Percentiles rank a stretch among this genome's conserved stretches.
Evolutionary conservation across 2,888 invertebrate species (phyloP).

Genomic region (Lissocephala sabroskyi): DNA sequence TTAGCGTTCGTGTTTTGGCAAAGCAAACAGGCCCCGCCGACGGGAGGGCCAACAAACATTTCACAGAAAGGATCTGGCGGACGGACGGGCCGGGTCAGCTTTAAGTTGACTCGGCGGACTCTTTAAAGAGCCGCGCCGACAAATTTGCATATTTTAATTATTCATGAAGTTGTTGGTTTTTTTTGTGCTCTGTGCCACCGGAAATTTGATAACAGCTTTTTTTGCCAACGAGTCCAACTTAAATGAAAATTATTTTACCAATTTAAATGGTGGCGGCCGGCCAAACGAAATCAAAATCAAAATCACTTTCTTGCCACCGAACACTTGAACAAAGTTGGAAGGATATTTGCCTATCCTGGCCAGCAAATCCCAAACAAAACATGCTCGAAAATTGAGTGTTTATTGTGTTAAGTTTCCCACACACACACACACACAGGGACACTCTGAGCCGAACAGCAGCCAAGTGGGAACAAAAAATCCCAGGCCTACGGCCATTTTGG

Average conservation of each 20-base stretch:
- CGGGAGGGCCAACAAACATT: conserved; percentile 10
- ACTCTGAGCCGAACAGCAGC: conserved; percentile 11
- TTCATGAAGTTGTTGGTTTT: conserved; percentile 42
- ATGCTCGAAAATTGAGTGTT: conserved; percentile 62
- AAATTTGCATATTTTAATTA: conserved; percentile 60
- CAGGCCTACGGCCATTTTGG: conserved; percentile 39
- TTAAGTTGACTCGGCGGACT: conserved; percentile 7
- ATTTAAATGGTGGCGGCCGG: no score
- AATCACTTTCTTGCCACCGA: no score
- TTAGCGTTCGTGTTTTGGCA: conserved; percentile 8
- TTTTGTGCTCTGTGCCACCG: no score
- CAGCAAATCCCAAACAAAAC: conserved; percentile 55
- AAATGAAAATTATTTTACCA: no score
- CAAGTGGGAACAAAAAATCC: background rate
- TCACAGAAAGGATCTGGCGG: background rate
- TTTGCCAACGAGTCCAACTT: background rate
- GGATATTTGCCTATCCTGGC: no score
- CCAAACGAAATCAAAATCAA: no score
- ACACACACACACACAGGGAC: conserved; percentile 2
- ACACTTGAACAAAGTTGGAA: no score
- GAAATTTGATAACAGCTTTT: conserved; percentile 56
- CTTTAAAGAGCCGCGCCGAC: conserved; percentile 42
- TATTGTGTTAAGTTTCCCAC: conserved; percentile 55
- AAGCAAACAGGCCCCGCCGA: conserved; percentile 10
- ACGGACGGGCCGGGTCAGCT: conserved; percentile 30